phyloP scores from a whole-genome alignment of 2,888 invertebrate species.

The Dynastes hyllus region DNA sequence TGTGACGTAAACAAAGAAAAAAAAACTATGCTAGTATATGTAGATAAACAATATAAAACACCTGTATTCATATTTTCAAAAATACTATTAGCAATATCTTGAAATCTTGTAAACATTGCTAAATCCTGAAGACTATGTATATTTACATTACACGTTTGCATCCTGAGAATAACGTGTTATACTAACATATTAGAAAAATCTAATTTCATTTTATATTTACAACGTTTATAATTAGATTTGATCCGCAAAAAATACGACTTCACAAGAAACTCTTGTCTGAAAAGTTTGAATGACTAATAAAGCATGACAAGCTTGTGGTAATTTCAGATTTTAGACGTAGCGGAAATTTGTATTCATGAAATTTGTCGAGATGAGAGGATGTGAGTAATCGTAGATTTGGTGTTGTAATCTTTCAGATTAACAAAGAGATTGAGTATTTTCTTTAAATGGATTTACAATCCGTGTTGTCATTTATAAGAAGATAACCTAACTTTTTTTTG shows the following conservation, averaged over 20 bases:
- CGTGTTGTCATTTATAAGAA: too few species aligned
- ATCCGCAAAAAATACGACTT: background rate
- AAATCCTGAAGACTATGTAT: background rate
- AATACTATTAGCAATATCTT: background rate
- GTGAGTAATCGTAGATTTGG: background rate
- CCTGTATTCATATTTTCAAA: slow-evolving; percentile 1
- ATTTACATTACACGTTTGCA: slow-evolving; percentile 8
- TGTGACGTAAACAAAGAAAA: too few species aligned
- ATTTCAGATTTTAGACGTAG: background rate
- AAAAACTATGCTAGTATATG: too few species aligned
- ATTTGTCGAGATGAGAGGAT: background rate
- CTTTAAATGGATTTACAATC: too few species aligned
- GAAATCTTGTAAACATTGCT: background rate
- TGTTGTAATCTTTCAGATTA: too few species aligned
- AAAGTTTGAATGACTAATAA: background rate
- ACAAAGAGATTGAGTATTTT: too few species aligned
- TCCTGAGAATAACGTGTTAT: background rate
- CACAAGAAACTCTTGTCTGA: background rate
- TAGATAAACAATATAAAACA: background rate
- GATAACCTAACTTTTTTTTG: too few species aligned
- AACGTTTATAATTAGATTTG: slow-evolving; percentile 10
- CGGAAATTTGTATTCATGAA: background rate
- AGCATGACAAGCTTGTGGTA: background rate
- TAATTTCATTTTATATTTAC: background rate
- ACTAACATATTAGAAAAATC: background rate